Conservation (phyloP, 2,113 vertebrate genomes). For the Chionis minor region DNA sequence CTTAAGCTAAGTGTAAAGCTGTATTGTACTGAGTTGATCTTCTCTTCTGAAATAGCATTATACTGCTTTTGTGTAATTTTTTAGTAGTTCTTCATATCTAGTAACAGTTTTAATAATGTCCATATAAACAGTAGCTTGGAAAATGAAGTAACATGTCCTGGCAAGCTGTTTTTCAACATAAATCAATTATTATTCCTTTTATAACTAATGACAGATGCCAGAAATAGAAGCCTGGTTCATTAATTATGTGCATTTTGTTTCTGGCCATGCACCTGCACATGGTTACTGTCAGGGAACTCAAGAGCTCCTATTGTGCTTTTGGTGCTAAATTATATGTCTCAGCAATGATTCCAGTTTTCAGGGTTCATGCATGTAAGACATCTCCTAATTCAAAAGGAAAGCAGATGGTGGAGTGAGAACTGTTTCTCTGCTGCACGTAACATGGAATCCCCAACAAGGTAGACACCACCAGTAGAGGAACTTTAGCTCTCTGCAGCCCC, state of each 20-base stretch:
- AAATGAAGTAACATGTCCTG: not conserved
- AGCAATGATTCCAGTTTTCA: not conserved
- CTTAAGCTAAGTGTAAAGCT: not conserved
- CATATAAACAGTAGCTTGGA: not conserved
- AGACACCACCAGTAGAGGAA: too few species aligned
- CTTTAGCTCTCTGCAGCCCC: not conserved
- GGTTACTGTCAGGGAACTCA: not conserved
- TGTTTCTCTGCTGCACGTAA: not conserved
- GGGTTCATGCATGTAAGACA: not conserved
- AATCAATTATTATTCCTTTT: not conserved
- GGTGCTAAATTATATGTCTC: not conserved
- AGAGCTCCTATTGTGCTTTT: not conserved
- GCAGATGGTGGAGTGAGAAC: not conserved
- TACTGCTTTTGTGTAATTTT: not conserved
- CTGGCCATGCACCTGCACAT: not conserved
- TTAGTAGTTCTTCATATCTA: not conserved
- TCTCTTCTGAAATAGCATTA: not conserved
- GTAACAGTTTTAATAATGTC: not conserved
- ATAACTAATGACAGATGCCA: not conserved
- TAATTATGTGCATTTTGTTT: not conserved
- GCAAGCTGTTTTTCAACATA: not conserved
- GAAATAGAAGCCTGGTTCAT: not conserved
- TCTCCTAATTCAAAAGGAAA: not conserved
- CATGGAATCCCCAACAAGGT: not conserved
- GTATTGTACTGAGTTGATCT: not conserved